Percentiles rank a stretch among this genome's conserved stretches.
phyloP scores from a whole-genome alignment of 2,888 invertebrate species.

The Meandrusa payeni region DNA sequence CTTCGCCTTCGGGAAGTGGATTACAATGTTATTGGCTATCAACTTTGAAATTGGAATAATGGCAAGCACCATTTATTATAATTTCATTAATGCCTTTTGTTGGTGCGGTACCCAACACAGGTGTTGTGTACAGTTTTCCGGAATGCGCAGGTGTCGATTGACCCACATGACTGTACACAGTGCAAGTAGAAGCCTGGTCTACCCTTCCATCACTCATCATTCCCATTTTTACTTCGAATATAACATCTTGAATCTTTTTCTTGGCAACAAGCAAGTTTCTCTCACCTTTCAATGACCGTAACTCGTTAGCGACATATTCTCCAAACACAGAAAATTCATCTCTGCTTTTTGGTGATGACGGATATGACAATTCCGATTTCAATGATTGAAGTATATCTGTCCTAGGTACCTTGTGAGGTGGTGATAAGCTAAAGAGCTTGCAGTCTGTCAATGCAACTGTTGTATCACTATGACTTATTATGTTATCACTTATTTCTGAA shows the following conservation, averaged over 20 bases:
- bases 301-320: slow-evolving; percentile 82
- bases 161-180: slow-evolving; percentile 47
- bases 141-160: slow-evolving; percentile 44
- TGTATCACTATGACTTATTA: slow-evolving; percentile 43
- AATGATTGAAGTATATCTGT: slow-evolving; percentile 42
- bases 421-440: slow-evolving; percentile 48
- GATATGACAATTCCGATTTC: slow-evolving; percentile 46
- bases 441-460: slow-evolving; percentile 44
- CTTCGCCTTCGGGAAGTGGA: slow-evolving; percentile 62
- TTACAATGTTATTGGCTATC: slow-evolving; percentile 67
- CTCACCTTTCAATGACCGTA: slow-evolving; percentile 77
- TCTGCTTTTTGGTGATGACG: slow-evolving; percentile 41
- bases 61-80: slow-evolving; percentile 63
- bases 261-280: slow-evolving; percentile 79
- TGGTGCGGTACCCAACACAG: slow-evolving; percentile 54
- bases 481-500: slow-evolving; percentile 39
- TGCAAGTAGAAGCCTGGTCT: slow-evolving; percentile 46
- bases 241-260: slow-evolving; percentile 82
- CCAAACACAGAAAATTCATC: slow-evolving; percentile 82
- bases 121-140: slow-evolving; percentile 55
- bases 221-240: slow-evolving; percentile 82
- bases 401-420: slow-evolving; percentile 51
- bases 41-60: slow-evolving; percentile 70
- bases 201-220: slow-evolving; percentile 62
- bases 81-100: slow-evolving; percentile 65